Evolutionary conservation across 2,797 vertebrate species (phyloP).

Genomic region (Miichthys miiuy): DNA sequence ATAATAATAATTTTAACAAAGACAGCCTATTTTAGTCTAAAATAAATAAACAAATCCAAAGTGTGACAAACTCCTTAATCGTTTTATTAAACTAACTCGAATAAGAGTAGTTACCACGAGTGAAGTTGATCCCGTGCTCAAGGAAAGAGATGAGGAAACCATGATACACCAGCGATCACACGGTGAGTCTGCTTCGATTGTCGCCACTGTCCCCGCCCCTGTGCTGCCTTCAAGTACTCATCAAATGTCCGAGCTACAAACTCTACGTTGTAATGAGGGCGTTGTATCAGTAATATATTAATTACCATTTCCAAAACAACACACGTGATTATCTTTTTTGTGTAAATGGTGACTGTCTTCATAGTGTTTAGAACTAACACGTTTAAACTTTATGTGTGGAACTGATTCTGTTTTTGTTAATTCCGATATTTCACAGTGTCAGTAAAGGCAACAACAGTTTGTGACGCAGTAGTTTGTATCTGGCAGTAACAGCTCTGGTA

Average conservation of each 20-base stretch:
- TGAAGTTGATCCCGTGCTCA: no score
- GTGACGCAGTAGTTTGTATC: background rate
- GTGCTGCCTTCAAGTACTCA: no score
- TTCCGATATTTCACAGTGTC: background rate
- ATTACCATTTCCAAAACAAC: background rate
- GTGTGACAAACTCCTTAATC: background rate
- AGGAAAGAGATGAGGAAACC: no score
- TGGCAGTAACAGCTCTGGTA: accelerated
- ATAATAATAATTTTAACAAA: background rate
- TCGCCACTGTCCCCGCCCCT: no score
- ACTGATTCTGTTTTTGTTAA: accelerated
- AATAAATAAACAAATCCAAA: background rate
- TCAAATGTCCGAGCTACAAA: background rate
- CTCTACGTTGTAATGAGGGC: no score
- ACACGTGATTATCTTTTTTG: background rate
- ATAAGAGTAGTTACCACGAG: background rate
- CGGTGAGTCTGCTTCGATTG: no score
- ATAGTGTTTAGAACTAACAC: background rate
- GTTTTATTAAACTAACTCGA: background rate
- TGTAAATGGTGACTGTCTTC: background rate
- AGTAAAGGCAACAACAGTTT: background rate
- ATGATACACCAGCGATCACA: no score
- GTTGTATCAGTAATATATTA: no score
- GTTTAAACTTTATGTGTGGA: background rate
- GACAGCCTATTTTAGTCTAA: background rate